Base-by-base conservation (phyloP, 2,888 invertebrate genomes). In the Punctoribates punctum region DNA sequence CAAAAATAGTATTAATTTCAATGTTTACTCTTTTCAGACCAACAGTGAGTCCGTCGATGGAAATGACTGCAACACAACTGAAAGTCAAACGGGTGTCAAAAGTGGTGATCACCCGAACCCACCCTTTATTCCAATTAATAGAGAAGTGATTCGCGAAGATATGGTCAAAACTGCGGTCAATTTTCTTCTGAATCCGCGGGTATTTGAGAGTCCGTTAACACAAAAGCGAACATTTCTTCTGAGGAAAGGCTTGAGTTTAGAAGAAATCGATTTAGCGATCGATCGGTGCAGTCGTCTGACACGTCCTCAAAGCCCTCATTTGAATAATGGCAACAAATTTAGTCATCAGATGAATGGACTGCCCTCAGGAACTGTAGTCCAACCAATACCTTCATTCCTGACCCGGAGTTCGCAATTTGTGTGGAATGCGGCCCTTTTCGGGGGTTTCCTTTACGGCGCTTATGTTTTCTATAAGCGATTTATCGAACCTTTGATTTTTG, bases 171-270 rank as follows among this genome's bases (percentile, higher is more conserved):
- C 78, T 9, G 79, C 79, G 1, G 67, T 78, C 11, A 67, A 48
- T 46, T 79, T 79, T 65, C 73, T 79, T 1, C 11, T 73, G 46
- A 79, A 77, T 73, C 76, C 78, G 6, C 73, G 74, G 67, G 70
- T 79, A 1, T 23, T 42, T 6, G 60, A 51, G 27, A 76, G 76
- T 48, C 51, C 79, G 1, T 29, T 75, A 15, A 34, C 70, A 15
- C 48, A 75, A n/a, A 78, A 79, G 67, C 27, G 60, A 25, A 65
- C 60, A 8, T 79, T 79, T 73, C 75, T 79, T 13, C 62, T 73
- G 13, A 73, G 60, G 20, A 79, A 79, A 76, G 79, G 79, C 38
- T 73, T 78, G 60, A 77, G 67, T 29, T 23, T 73, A 46, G 77
- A 75, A 11, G 78, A 78, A 46, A 77, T 78, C 34, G 78, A 78